Evolutionary conservation across 2,797 vertebrate species (phyloP).

Genomic region (Rallus crepitans): DNA sequence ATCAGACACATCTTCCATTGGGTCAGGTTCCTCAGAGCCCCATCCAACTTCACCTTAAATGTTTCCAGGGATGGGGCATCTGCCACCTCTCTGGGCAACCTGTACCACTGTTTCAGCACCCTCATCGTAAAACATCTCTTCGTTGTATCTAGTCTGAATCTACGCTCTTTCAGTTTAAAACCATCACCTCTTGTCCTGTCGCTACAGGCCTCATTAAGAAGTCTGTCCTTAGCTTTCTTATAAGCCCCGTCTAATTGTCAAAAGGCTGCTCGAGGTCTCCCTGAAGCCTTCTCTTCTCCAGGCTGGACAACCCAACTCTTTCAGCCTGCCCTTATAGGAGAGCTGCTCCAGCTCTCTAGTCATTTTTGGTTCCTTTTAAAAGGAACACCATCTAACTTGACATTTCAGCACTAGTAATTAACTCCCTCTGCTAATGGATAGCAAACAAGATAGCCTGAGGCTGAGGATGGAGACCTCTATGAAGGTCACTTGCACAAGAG

Average conservation of each 20-base stretch:
- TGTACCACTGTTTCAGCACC: accelerated
- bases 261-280: neutral
- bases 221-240: neutral
- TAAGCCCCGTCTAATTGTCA: accelerated
- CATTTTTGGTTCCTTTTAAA: neutral
- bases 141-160: no score
- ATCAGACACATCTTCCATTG: neutral
- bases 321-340: accelerated
- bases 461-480: neutral
- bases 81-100: neutral
- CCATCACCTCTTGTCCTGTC: accelerated
- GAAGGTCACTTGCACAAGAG: neutral
- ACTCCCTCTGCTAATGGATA: neutral
- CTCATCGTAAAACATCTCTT: accelerated
- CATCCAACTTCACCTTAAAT: neutral
- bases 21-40: neutral
- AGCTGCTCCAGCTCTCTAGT: neutral
- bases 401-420: neutral
- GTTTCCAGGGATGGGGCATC: neutral
- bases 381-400: neutral
- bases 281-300: accelerated
- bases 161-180: neutral
- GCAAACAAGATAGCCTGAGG: neutral
- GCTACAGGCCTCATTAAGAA: neutral
- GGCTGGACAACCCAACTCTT: neutral